These are phyloP conservation scores for Heterochromis multidens DNA, from an alignment of 2,113 vertebrate genomes.

Conservation along the genomic window DNA sequence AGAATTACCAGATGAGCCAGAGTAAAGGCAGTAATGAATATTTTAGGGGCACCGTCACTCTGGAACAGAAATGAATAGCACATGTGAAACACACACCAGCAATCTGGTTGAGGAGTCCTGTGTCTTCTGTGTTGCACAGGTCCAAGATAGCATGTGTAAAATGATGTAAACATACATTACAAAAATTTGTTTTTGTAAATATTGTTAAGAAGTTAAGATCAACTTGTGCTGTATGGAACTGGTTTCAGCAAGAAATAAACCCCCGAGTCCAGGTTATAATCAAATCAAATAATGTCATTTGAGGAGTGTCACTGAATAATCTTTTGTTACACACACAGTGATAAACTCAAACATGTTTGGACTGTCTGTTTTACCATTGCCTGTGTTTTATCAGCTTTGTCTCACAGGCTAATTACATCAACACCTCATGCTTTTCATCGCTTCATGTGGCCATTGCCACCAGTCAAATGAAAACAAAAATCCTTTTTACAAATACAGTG, in stretches of 20 bases:
- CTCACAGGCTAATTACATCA: not conserved
- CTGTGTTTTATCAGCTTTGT: not conserved
- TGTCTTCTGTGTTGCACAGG: not conserved
- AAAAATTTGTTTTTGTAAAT: not conserved
- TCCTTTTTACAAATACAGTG: too few species aligned
- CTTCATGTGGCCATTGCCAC: too few species aligned
- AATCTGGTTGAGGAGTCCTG: not conserved
- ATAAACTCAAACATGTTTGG: not conserved
- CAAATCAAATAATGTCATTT: not conserved
- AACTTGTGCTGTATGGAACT: not conserved
- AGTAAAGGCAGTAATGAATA: slow-evolving; percentile 49
- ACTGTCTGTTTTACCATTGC: not conserved
- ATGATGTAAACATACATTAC: not conserved
- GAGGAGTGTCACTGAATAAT: not conserved
- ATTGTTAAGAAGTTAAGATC: not conserved
- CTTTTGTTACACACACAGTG: not conserved
- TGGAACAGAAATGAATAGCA: slow-evolving; percentile 20
- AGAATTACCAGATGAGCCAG: slow-evolving; percentile 10
- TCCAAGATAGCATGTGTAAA: not conserved
- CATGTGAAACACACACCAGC: slow-evolving; percentile 45
- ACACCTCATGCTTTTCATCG: not conserved
- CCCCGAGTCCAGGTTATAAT: not conserved
- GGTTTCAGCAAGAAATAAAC: not conserved
- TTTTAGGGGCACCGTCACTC: slow-evolving; percentile 41
- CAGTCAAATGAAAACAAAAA: too few species aligned